A percentile compares a stretch with the other conserved stretches of the same genome.
Evolutionary conservation across 1,140 invertebrate species (phyloP).

Genomic region (Drosophila ogumai): DNA sequence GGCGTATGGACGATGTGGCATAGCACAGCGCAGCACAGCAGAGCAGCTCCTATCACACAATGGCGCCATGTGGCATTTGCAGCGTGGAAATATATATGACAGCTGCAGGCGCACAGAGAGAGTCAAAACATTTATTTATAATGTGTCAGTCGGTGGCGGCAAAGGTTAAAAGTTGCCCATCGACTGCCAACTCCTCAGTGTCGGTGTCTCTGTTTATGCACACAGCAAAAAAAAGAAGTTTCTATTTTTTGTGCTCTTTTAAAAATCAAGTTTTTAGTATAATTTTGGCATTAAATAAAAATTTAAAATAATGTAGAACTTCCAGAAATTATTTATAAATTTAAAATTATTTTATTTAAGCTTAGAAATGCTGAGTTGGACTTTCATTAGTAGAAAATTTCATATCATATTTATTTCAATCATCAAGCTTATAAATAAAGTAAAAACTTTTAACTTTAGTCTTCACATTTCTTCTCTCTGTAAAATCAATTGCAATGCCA

Average conservation of each 20-base stretch:
- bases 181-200: conserved; percentile 40
- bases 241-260: no score
- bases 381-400: no score
- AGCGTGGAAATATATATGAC: conserved; percentile 39
- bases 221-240: background rate
- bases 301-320: background rate
- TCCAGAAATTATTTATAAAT: no score
- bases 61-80: conserved; percentile 34
- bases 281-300: background rate
- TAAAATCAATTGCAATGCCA: conserved; percentile 54
- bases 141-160: conserved; percentile 42
- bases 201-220: background rate
- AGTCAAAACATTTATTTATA: conserved; percentile 57
- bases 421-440: background rate
- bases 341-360: no score
- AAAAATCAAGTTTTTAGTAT: background rate
- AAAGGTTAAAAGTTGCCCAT: conserved; percentile 79
- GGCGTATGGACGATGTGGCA: conserved; percentile 46
- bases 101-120: conserved; percentile 39
- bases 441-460: background rate
- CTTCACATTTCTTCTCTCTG: conserved; percentile 11
- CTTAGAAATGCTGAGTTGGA: background rate
- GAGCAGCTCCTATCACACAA: background rate
- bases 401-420: no score
- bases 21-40: no score